Base-by-base conservation (phyloP, 2,888 invertebrate species). In the Noctua comes region DNA sequence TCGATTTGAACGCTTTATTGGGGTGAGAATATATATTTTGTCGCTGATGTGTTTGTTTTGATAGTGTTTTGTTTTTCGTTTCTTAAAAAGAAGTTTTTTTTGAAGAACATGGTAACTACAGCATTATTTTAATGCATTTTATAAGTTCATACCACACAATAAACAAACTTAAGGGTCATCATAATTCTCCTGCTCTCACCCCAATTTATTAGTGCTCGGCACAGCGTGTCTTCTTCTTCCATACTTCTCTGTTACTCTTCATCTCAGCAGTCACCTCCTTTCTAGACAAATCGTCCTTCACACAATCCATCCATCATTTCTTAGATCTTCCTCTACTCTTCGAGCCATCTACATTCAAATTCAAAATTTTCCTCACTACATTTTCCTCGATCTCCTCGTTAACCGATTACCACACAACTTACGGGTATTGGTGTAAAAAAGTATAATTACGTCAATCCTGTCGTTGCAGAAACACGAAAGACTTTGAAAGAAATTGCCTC, bases 1-100 rank as follows among this genome's bases (percentile, higher is more conserved):
- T 84, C 71, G 73, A 85, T 79, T 69, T 73, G 83, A 79, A 82
- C 73, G 83, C 51, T 78, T 65, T 73, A 70, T 66, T 48, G 65
- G 79, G 83, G 73, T 83, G 69, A 73, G 11, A 40, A 72, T 77
- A 43, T 54, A 80, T 82, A n/a, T n/a, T n/a, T 78, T 57, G 51
- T 72, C n/a, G n/a, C 27, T 70, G 54, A 13, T 43, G 11, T 13
- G 43, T 73, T 48, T 74, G 24, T 73, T 75, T 59, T 54, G 36
- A 46, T 54, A 27, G 54, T 27, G 18, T 73, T 73, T 57, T 54
- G 18, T 51, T 57, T 31, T 62, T 31, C 59, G 18, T 18, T 31
- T 62, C 5, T 0, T 62, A 18, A 31, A 59, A 62, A 18, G 16
- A 1, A 8, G 18, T 8, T 31, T 62, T 62, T 8, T 31, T 31